Base-by-base conservation (phyloP, 2,797 vertebrate species). In the Spinus olivaceus region DNA sequence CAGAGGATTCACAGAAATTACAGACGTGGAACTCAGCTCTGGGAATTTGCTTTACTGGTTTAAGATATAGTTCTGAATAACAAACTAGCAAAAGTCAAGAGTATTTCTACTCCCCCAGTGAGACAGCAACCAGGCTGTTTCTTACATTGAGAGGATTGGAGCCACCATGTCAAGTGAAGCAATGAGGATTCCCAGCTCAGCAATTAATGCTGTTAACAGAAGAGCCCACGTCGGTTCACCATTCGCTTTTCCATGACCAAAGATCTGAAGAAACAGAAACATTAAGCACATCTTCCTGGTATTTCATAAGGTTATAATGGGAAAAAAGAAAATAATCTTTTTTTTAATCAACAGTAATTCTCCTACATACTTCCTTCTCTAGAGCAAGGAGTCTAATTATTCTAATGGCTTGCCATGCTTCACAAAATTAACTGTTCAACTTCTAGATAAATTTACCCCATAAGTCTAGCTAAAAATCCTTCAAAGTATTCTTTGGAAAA, bases 131-230 rank as follows among this genome's bases (percentile, higher is more conserved):
- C 12, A 41, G 19, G 14, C 21, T 33, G 59, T 46, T 92, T 57
- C 98, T 99, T 98, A 99, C 99, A 99, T 99, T 42, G 99, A 99
- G n/a, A 99, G 98, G 80, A 99, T 99, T 15, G 99, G 99, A 64
- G 99, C 99, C 92, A 99, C 99, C 99, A 99, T 99, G 94, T 99
- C 99, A 24, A 99, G 97, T 0, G 99, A 99, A 61, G 99, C 99
- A 33, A 99, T 99, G 51, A 99, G 98, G 95, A 99, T 99, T 59
- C 99, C 99, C 27, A 99, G 97, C 94, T 99, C 99, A 6, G 99
- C 99, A 39, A 99, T 99, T 50, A 99, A 96, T 6, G 98, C 99
- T 3, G 99, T 99, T 91, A 99, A 97, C 49, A 99, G 97, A 60
- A 99, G 98, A 16, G 99, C 99, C 99, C 99, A 99, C 0, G 99